Evolutionary conservation across 2,113 vertebrate genomes (phyloP).

Genomic region (Zosterops lateralis): DNA sequence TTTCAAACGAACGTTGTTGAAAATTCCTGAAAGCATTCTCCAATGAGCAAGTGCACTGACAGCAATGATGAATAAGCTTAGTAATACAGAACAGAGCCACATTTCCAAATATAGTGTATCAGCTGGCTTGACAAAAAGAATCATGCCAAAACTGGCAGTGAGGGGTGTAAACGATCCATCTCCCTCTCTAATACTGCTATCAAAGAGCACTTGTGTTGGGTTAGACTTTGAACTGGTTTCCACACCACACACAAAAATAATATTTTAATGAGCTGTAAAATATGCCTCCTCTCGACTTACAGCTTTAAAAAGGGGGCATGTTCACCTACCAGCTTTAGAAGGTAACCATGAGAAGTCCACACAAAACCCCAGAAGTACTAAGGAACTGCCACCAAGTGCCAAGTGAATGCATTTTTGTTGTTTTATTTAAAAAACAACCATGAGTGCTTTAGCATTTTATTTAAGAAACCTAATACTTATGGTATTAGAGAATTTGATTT

Average conservation of each 20-base stretch:
- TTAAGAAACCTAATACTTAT: not conserved
- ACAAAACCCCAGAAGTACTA: not conserved
- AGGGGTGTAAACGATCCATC: not conserved
- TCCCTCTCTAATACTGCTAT: not conserved
- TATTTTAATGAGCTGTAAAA: not conserved
- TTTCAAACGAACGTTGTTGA: not conserved
- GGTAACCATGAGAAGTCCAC: not conserved
- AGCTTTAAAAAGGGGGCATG: not conserved
- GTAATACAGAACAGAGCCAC: conserved; percentile 19
- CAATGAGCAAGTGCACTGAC: conserved; percentile 1
- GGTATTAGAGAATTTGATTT: not conserved
- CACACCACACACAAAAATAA: not conserved
- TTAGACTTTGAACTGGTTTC: conserved; percentile 10
- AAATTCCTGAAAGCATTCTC: conserved; percentile 20
- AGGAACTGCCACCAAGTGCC: not conserved
- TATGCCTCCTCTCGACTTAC: not conserved
- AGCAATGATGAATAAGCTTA: conserved; percentile 16
- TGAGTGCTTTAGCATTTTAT: not conserved
- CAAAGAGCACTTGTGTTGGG: not conserved
- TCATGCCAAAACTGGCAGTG: not conserved
- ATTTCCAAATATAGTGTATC: conserved; percentile 61
- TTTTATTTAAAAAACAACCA: not conserved
- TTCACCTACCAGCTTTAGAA: not conserved
- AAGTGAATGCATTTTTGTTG: not conserved
- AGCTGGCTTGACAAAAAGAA: conserved; percentile 15